Evolutionary conservation across 2,113 vertebrate species (phyloP).

Genomic region (Halichoeres trimaculatus): DNA sequence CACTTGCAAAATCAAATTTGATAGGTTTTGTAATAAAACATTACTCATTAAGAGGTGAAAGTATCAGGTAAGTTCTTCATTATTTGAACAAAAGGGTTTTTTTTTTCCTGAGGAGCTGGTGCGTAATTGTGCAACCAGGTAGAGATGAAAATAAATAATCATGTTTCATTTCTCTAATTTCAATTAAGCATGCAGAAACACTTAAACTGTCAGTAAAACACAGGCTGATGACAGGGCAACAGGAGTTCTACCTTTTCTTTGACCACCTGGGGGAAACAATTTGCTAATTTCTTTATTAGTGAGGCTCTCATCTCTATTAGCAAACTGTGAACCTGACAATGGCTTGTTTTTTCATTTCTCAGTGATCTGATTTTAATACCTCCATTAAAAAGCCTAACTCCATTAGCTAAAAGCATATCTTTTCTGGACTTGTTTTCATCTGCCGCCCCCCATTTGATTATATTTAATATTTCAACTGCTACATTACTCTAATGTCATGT

Average conservation of each 20-base stretch:
- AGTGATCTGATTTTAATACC: constrained; percentile 38
- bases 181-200: constrained; percentile 6
- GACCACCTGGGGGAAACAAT: constrained; percentile 28
- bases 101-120: neutral
- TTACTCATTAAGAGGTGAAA: neutral
- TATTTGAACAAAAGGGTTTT: neutral
- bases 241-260: constrained; percentile 3
- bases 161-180: constrained; percentile 9
- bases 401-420: constrained; percentile 70
- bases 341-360: constrained; percentile 39
- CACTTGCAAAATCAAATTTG: neutral
- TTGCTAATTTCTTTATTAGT: constrained; percentile 16
- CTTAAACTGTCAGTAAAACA: constrained; percentile 14
- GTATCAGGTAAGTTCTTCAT: neutral
- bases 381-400: constrained; percentile 50
- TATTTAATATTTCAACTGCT: constrained; percentile 84
- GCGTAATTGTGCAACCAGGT: neutral
- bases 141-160: neutral
- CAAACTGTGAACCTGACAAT: constrained; percentile 41
- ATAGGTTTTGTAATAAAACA: neutral
- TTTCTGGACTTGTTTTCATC: constrained; percentile 61
- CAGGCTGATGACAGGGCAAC: constrained; percentile 28
- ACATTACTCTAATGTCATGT: constrained; percentile 84
- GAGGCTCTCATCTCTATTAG: constrained; percentile 11
- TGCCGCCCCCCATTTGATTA: constrained; percentile 82